Evolutionary conservation across 2,113 vertebrate species (phyloP), one percentile per base, ranked within the genome.

Genomic region (Xenus cinereus): DNA sequence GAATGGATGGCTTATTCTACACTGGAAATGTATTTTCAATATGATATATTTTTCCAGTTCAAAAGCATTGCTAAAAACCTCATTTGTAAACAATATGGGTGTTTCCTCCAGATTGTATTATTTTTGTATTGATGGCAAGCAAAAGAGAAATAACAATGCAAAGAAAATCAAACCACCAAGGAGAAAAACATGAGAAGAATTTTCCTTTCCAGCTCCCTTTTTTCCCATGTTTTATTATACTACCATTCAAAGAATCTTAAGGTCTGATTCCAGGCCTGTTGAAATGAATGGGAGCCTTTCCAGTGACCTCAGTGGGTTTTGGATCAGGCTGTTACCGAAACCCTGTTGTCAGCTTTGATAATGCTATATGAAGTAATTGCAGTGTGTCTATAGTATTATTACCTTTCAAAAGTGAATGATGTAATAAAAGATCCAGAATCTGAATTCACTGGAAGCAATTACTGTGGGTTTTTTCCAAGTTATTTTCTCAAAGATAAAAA

Each of bases 281-380:
- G 56, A 92, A 96, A 87, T 78, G 33, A 95, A 75, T 2, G 6
- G 48, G 84, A 97, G 33, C 48, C 73, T 87, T 87, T 92, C 93
- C 79, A 96, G 73, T 75, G 74, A 95, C 87, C 90, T 93, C 94
- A 87, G 57, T 85, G 74, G 14, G 56, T 39, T 87, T 95, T 93
- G 91, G 50, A 95, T 84, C 51, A 50, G 67, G 32, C 56, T 67
- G 41, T 84, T 89, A 72, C 27, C 60, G 56, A 94, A 94, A 92
- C 35, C 6, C 73, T 84, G 28, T 89, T 90, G 80, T 91, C 87
- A 88, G 45, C 39, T 84, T 46, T 76, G 60, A 87, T 89, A 90
- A 90, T 90, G 80, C 69, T 92, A 71, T 53, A 89, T 90, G 35
- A 92, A 94, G 46, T 72, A 89, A 77, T 75, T 81, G 46, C 60